phyloP scores from a whole-genome alignment of 2,113 vertebrate species.

The Clarias batrachus region DNA sequence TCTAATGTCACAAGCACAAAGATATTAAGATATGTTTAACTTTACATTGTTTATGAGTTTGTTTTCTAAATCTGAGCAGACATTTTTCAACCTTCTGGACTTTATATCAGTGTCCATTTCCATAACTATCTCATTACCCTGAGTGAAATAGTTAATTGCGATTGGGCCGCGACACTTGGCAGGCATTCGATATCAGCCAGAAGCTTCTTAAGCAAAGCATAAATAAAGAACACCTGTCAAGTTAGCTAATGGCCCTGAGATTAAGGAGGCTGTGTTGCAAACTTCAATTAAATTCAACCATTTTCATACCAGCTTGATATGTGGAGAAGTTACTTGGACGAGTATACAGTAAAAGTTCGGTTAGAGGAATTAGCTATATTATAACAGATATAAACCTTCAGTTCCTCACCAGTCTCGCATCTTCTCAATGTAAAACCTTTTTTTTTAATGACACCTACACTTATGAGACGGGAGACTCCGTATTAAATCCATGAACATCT shows the following conservation, averaged over 20 bases:
- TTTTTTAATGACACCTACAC: too few species aligned
- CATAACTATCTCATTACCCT: background rate
- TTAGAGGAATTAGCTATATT: too few species aligned
- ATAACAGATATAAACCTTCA: too few species aligned
- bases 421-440: too few species aligned
- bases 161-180: slow-evolving; percentile 2
- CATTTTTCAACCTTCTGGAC: background rate
- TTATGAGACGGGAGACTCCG: too few species aligned
- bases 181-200: slow-evolving; percentile 19
- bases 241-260: slow-evolving; percentile 58
- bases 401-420: too few species aligned
- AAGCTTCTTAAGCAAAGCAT: slow-evolving; percentile 34
- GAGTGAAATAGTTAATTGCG: slow-evolving; percentile 19
- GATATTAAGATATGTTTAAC: background rate
- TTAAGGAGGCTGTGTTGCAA: slow-evolving; percentile 37
- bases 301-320: background rate
- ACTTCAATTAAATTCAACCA: background rate
- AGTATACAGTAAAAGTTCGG: background rate
- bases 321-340: background rate
- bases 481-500: too few species aligned
- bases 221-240: slow-evolving; percentile 49
- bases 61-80: background rate
- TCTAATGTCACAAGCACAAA: background rate
- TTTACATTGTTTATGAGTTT: background rate
- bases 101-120: background rate